A percentile compares a stretch with the other conserved stretches of the same genome.
Evolutionary conservation across 1,140 invertebrate species (phyloP).

Genomic region (Sitophilus oryzae): DNA sequence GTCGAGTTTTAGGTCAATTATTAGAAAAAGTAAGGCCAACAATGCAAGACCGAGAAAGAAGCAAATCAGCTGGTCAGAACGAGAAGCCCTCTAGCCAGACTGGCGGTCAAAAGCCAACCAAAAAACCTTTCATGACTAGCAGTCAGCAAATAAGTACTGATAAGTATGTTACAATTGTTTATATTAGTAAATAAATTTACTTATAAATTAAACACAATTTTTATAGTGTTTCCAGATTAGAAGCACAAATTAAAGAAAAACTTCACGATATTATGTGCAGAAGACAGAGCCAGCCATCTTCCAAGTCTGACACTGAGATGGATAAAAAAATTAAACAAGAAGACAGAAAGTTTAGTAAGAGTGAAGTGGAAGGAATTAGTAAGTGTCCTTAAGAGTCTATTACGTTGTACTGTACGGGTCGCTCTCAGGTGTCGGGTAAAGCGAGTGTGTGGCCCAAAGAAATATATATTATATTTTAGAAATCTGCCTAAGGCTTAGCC

Average conservation of each 20-base stretch:
- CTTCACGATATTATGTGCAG: conserved; percentile 43
- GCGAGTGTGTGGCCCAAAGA: no score
- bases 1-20: conserved; percentile 40
- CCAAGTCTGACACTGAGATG: conserved; percentile 41
- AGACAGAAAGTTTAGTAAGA: conserved; percentile 38
- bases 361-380: conserved; percentile 33
- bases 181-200: no score
- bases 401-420: no score
- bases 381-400: conserved; percentile 9
- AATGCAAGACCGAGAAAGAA: conserved; percentile 44
- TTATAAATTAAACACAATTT: no score
- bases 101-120: conserved; percentile 27
- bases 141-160: conserved; percentile 42
- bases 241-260: conserved; percentile 48
- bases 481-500: no score
- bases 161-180: no score
- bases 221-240: conserved; percentile 32
- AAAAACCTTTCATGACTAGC: conserved; percentile 40
- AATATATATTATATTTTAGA: no score
- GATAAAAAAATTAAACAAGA: conserved; percentile 34
- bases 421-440: no score
- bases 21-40: conserved; percentile 40
- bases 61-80: conserved; percentile 47
- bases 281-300: conserved; percentile 33
- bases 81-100: conserved; percentile 38